Evolutionary conservation across 2,113 vertebrate species (phyloP).

Genomic region (Microtus oregoni): DNA sequence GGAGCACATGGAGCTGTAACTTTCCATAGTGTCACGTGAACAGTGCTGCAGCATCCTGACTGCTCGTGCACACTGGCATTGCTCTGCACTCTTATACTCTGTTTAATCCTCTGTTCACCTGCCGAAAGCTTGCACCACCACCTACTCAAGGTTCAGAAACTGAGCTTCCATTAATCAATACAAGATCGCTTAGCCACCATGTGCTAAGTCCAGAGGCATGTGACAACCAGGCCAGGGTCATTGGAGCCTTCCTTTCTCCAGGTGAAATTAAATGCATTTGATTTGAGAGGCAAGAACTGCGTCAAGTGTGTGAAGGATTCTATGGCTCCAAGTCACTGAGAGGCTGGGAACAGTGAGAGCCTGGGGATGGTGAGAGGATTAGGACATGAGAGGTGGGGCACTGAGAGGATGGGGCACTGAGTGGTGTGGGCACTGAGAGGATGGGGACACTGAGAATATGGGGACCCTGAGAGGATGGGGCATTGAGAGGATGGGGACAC

Average conservation of each 20-base stretch:
- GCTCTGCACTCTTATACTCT: rapidly evolving
- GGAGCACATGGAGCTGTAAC: rapidly evolving
- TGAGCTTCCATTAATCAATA: not conserved
- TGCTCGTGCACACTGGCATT: not conserved
- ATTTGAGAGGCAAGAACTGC: not conserved
- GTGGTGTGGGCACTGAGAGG: too few species aligned
- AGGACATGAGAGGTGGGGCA: not conserved
- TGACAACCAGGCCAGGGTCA: not conserved
- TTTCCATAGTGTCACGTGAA: too few species aligned
- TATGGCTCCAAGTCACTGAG: rapidly evolving
- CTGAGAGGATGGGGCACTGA: too few species aligned
- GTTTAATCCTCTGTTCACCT: not conserved
- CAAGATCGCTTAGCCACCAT: rapidly evolving
- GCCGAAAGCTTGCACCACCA: too few species aligned
- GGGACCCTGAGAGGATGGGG: too few species aligned
- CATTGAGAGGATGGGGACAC: too few species aligned
- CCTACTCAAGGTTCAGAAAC: rapidly evolving
- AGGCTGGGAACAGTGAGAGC: not conserved
- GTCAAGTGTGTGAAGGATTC: rapidly evolving
- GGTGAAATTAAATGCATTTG: not conserved
- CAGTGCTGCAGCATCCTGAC: not conserved
- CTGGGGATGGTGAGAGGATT: not conserved
- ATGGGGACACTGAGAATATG: not conserved
- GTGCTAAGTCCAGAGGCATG: too few species aligned
- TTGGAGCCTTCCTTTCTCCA: not conserved